phyloP scores from a whole-genome alignment of 2,888 invertebrate species.

The Willowsia nigromaculata region DNA sequence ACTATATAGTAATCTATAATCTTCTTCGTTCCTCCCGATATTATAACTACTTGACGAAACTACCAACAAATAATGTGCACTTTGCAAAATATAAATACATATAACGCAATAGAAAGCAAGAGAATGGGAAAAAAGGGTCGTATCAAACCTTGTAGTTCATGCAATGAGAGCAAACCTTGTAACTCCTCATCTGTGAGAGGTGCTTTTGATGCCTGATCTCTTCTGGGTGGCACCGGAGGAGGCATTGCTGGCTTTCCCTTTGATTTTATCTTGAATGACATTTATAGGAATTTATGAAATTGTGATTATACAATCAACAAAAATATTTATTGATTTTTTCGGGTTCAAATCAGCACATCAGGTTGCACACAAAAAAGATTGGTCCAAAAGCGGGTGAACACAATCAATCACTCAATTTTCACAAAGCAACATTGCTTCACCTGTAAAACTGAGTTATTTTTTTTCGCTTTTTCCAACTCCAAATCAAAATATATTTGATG shows the following conservation, averaged over 20 bases:
- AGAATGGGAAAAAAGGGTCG: conserved; percentile 20
- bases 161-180: conserved; percentile 58
- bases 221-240: conserved; percentile 62
- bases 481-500: not conserved
- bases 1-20: no score
- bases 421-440: conserved; percentile 5
- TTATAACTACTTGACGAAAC: no score
- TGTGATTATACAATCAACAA: not conserved
- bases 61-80: not conserved
- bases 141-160: conserved; percentile 42
- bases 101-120: not conserved
- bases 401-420: not conserved
- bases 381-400: not conserved
- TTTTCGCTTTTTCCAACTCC: not conserved
- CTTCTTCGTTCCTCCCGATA: no score
- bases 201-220: conserved; percentile 41
- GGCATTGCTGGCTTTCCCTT: conserved; percentile 53
- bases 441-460: not conserved
- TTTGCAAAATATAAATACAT: not conserved
- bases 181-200: conserved; percentile 59
- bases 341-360: not conserved
- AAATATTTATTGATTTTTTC: not conserved
- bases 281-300: conserved; percentile 12
- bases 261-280: conserved; percentile 54
- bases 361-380: not conserved